Evolutionary conservation across 2,888 invertebrate genomes (phyloP).

Genomic region (Drosophila borborema): DNA sequence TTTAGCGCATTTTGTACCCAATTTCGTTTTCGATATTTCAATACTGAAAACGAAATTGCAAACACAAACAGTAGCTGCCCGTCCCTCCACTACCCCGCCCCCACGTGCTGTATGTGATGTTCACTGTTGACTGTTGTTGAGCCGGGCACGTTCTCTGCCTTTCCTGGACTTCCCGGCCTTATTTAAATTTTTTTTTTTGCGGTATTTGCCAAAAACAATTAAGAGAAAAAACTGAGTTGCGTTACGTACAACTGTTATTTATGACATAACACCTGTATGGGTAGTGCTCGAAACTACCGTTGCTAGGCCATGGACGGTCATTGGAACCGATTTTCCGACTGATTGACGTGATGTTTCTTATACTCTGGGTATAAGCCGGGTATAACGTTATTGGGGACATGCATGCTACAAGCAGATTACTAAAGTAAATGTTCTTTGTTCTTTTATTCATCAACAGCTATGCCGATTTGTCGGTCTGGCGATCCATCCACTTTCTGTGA

Average conservation of each 20-base stretch:
- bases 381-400: not conserved
- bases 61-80: slow-evolving; percentile 41
- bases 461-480: no score
- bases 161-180: slow-evolving; percentile 75
- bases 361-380: not conserved
- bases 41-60: slow-evolving; percentile 76
- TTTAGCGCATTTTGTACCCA: slow-evolving; percentile 47
- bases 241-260: slow-evolving; percentile 54
- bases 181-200: slow-evolving; percentile 21
- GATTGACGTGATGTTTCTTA: not conserved
- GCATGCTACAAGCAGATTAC: not conserved
- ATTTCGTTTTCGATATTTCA: slow-evolving; percentile 62
- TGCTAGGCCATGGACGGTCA: slow-evolving; percentile 74
- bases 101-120: slow-evolving; percentile 8
- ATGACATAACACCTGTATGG: slow-evolving; percentile 64
- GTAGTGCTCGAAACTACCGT: slow-evolving; percentile 33
- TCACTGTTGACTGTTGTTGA: slow-evolving; percentile 6
- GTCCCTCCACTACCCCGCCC: not conserved
- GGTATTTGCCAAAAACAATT: slow-evolving; percentile 73
- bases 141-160: slow-evolving; percentile 72
- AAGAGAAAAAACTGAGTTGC: slow-evolving; percentile 48
- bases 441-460: no score
- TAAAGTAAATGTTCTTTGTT: not conserved
- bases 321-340: slow-evolving; percentile 38
- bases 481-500: no score